Base-by-base conservation (phyloP, 2,797 vertebrate species). In the Hozukius guyotensis region DNA sequence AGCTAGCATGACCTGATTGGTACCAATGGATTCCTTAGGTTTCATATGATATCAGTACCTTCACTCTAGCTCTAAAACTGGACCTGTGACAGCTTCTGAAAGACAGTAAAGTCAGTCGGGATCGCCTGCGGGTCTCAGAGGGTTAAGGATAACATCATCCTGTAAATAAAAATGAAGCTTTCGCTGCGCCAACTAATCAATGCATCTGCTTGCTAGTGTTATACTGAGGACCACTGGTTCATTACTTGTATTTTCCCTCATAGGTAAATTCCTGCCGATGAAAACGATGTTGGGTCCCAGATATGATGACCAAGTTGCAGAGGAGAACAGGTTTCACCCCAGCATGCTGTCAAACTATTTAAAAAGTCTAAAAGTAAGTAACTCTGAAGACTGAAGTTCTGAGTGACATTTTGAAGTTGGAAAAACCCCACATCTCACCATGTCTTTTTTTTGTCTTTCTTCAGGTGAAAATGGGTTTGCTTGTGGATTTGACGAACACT, bases 271-370 rank as follows among this genome's bases (percentile, higher is more conserved):
- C 93, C 95, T 99, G 93, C 99, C 99, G 55, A 96, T 99, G 97
- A 99, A 99, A 95, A 99, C 98, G 10, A 99, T 99, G 98, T 91
- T 99, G 90, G 97, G 98, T 87, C 96, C 98, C 88, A 97, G 95
- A 92, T 99, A 99, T 18, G 98, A 99, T 83, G 98, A 98, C 75
- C 97, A 97, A 85, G 98, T 99, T 87, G 97, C 97, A 68, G 98
- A 99, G 93, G 99, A 98, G 93, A 97, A 97, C 94, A 92, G 98
- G 25, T 99, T 99, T 92, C 96, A 99, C 77, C 98, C 98, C 0
- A 98, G 96, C 91, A 99, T 99, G 98, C 94, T 99, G 78, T 99
- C 97, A 78, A 97, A 98, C 94, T 99, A 96, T 91, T 95, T 99
- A 80, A 99, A 97, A 94, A 99, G 98, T 93, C 94, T 99, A 38